Percentiles rank a stretch among this genome's conserved stretches.
Evolutionary conservation across 2,113 vertebrate genomes (phyloP).

Genomic region (Oryzias javanicus): DNA sequence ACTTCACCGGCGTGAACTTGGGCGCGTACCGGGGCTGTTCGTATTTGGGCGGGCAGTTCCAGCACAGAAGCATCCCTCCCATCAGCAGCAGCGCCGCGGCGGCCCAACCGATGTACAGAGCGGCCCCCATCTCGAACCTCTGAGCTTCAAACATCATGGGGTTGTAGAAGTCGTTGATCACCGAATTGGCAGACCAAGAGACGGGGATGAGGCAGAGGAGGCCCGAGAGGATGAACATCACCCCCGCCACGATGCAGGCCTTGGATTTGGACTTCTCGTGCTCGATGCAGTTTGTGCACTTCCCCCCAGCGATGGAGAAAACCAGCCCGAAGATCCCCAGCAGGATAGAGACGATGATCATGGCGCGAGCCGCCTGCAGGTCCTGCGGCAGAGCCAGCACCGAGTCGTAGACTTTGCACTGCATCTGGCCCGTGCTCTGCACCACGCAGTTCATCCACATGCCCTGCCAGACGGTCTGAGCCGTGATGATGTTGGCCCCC

Average conservation of each 20-base stretch:
- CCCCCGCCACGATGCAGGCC: slow-evolving; percentile 66
- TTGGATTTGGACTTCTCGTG: slow-evolving; percentile 81
- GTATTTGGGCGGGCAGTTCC: slow-evolving; percentile 81
- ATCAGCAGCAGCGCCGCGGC: slow-evolving; percentile 79
- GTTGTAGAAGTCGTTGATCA: slow-evolving; percentile 88
- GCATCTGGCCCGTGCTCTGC: slow-evolving; percentile 82
- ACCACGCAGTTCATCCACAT: slow-evolving; percentile 88
- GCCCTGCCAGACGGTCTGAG: slow-evolving; percentile 77
- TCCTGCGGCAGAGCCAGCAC: slow-evolving; percentile 77
- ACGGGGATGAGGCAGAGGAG: slow-evolving; percentile 74
- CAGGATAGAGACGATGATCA: slow-evolving; percentile 87
- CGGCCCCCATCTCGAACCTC: slow-evolving; percentile 78
- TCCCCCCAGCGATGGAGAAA: slow-evolving; percentile 85
- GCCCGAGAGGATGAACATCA: slow-evolving; percentile 66
- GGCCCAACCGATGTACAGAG: slow-evolving; percentile 91
- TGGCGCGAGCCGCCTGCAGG: slow-evolving; percentile 89
- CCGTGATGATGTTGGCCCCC: slow-evolving; percentile 77
- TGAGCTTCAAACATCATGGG: slow-evolving; percentile 47
- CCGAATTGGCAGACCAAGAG: slow-evolving; percentile 87
- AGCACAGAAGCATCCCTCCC: slow-evolving; percentile 86
- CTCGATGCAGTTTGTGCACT: slow-evolving; percentile 92
- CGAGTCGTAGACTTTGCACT: slow-evolving; percentile 79
- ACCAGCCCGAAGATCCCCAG: slow-evolving; percentile 78
- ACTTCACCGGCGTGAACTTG: slow-evolving; percentile 59
- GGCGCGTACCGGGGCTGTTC: slow-evolving; percentile 69